Base-by-base conservation (phyloP, 2,888 invertebrate species). In the Lamproptera curius region DNA sequence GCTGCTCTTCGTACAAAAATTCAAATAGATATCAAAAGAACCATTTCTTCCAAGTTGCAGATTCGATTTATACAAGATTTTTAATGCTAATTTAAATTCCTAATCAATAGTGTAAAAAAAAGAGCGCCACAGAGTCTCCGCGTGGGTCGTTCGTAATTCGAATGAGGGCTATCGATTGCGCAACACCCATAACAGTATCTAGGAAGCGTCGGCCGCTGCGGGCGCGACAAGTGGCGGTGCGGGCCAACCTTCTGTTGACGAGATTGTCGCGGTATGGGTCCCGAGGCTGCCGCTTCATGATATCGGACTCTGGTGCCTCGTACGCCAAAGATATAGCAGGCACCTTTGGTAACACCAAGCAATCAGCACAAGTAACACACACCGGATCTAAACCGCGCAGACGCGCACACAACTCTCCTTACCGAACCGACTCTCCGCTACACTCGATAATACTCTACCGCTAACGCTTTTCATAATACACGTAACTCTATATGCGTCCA, bases 261-360 rank as follows among this genome's bases (percentile, higher is more conserved):
- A 98, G 95, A 93, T 97, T 97, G 93, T 98, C 98, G 90, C 94
- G 95, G 91, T 95, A 94, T 82, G 97, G 97, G 92, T 97, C 94
- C 91, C 97, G 94, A 79, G 97, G 97, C 92, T 96, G 95, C 88
- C 97, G 94, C 94, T 97, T 97, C 97, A 97, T 97, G 91, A 97
- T 98, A 93, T 97, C 97, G 88, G 96, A 96, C 92, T 98, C 97
- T 89, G 97, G 96, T 90, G 96, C 95, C 93, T 98, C 97, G 91
- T 98, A 98, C 91, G 97, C 97, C 92, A 98, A 93, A 89, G 97
- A 97, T 91, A 97, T 98, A 91, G 97, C 97, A 90, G 97, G 97
- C 91, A 97, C 95, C 97, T 95, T 92, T 87, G 81, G 89, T 89
- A 89, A 89, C 85, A 88, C 81, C 81, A 88, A 84, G 79, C 81